phyloP scores from a whole-genome alignment of 2,797 vertebrate species.

The Huso huso region DNA sequence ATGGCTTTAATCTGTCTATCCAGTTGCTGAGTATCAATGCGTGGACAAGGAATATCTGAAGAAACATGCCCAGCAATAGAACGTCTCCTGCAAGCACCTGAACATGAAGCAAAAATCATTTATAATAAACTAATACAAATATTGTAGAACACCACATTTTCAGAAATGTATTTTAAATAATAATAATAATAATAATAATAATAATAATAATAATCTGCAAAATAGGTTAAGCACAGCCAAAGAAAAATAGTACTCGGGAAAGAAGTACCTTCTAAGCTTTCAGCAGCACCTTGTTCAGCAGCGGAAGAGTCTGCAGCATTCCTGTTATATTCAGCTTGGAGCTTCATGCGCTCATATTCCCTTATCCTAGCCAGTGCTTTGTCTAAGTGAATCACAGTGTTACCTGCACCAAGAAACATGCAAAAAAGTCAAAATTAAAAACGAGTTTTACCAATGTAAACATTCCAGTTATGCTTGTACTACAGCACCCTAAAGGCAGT shows the following conservation, averaged over 20 bases:
- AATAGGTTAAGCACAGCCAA: too few species aligned
- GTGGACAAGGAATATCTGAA: conserved; percentile 70
- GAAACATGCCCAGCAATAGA: conserved; percentile 23
- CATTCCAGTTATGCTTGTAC: too few species aligned
- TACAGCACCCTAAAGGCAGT: too few species aligned
- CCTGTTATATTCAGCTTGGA: conserved; percentile 62
- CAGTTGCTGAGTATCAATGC: conserved; percentile 89
- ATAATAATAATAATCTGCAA: too few species aligned
- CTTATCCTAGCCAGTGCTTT: conserved; percentile 91
- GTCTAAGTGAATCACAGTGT: conserved; percentile 98
- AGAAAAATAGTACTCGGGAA: background rate
- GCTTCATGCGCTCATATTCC: conserved; percentile 88
- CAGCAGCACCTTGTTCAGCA: conserved; percentile 42
- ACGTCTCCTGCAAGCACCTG: conserved; percentile 2
- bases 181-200: too few species aligned
- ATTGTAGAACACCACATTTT: background rate
- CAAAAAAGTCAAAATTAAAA: background rate
- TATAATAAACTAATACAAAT: background rate
- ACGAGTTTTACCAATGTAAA: too few species aligned
- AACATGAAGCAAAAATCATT: background rate
- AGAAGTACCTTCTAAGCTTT: conserved; percentile 53
- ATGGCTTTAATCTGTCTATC: conserved; percentile 96
- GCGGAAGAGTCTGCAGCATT: conserved; percentile 32
- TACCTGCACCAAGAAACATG: conserved; percentile 59
- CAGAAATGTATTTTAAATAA: background rate